These are phyloP conservation scores for Microcebus tavaratra DNA, from an alignment of 2,113 vertebrate species.

Conservation along the genomic window DNA sequence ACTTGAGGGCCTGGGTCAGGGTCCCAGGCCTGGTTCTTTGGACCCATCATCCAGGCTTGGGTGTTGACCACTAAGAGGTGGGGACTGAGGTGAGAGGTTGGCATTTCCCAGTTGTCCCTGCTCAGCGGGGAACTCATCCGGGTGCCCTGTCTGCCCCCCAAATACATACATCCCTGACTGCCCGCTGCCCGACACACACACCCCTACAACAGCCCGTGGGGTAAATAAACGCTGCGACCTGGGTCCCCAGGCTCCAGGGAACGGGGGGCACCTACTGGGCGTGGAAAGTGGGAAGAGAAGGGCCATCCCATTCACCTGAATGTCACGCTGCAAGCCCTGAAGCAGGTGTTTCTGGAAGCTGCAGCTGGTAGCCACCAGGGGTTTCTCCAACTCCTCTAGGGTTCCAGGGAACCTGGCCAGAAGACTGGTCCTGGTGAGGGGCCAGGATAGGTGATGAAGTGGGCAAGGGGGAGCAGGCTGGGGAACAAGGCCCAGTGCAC, in stretches of 20 bases:
- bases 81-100: background rate
- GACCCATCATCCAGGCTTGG: background rate
- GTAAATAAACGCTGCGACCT: background rate
- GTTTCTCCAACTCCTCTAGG: conserved; percentile 75
- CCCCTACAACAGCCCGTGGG: background rate
- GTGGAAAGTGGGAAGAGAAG: background rate
- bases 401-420: conserved; percentile 69
- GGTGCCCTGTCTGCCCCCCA: background rate
- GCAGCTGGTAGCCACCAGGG: conserved; percentile 55
- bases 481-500: rapidly evolving
- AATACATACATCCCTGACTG: background rate
- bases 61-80: too few relatives aligned
- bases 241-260: background rate
- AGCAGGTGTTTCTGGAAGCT: conserved; percentile 79
- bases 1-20: background rate
- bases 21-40: background rate
- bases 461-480: background rate
- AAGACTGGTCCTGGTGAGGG: conserved; percentile 77
- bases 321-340: conserved; percentile 61
- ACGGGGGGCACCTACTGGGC: background rate
- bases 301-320: conserved; percentile 78
- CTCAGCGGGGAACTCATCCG: background rate
- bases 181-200: rapidly evolving
- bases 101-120: rapidly evolving
- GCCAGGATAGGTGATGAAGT: background rate